Evolutionary conservation across 2,888 invertebrate species (phyloP), one percentile per base, ranked within the genome.

Genomic region (Athalia cordata): DNA sequence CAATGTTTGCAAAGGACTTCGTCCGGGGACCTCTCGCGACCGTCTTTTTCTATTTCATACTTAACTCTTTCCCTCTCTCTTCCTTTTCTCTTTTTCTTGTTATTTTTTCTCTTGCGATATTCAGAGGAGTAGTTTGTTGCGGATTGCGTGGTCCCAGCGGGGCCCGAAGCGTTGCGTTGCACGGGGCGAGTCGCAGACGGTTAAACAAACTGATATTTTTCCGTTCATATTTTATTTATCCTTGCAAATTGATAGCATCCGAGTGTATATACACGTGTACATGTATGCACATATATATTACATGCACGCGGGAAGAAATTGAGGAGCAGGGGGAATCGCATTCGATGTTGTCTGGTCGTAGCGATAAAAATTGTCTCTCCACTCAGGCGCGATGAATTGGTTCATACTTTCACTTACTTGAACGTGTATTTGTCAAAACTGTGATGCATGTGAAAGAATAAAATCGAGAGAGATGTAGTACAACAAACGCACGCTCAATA

Each of bases 341-440:
- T 72, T 59, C 72, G 43, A 57, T 52, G 59, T 72, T 47, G 29
- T 29, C 29, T 29, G 29, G 29, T 59, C 72, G 47, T 29, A 4
- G 72, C 15, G 72, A 72, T 72, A 72, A 59, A 72, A 72, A 72
- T 72, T 52, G 72, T 72, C 72, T 29, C 29, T 72, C 72, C 43
- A 72, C 52, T 72, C 72, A 29, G 29, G 45, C 59, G 72, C 72
- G 72, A 72, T 45, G 72, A 72, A 72, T 72, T 72, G 72, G 59
- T 59, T 72, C 59, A 72, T 72, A 72, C 59, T 72, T 72, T 72
- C 55, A 55, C n/a, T 11, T 59, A 72, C 59, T 59, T 13, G 13
- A 45, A 13, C 45, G 62, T 13, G 11, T 72, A 72, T 72, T 72
- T 72, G 57, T 72, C 59, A 47, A 47, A 45, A 72, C n/a, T 7